phyloP scores from a whole-genome alignment of 2,888 invertebrate species.

The Noctua comes region DNA sequence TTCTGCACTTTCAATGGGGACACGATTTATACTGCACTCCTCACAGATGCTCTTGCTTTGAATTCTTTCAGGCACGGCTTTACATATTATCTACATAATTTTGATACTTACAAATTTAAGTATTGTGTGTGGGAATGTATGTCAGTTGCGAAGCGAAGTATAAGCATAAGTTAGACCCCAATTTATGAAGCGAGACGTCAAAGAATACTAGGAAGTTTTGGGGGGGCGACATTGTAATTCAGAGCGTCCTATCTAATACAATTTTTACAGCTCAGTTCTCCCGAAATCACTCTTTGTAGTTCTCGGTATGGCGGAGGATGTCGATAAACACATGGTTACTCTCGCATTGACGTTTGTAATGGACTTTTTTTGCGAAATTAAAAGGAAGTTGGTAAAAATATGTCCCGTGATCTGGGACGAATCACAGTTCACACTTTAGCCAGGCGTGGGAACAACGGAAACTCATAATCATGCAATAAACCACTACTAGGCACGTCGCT shows the following conservation, averaged over 20 bases:
- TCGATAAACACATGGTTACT: constrained; percentile 22
- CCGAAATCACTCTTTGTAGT: background rate
- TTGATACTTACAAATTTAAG: constrained; percentile 13
- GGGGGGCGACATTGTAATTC: background rate
- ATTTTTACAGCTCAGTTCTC: background rate
- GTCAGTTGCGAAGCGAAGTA: background rate
- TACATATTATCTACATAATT: constrained; percentile 11
- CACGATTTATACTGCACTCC: constrained; percentile 44
- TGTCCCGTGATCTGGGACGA: constrained; percentile 41
- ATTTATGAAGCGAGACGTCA: background rate
- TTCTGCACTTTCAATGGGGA: constrained; percentile 54
- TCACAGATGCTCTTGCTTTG: constrained; percentile 13
- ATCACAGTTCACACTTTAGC: constrained; percentile 50
- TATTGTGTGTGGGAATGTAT: constrained; percentile 7
- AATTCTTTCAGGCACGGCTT: constrained; percentile 21
- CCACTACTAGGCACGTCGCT: constrained; percentile 65
- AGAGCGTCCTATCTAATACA: background rate
- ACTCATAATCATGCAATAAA: constrained; percentile 74
- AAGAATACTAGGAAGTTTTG: background rate
- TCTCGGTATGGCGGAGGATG: background rate
- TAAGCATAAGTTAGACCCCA: background rate
- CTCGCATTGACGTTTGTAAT: constrained; percentile 19
- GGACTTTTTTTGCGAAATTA: constrained; percentile 17
- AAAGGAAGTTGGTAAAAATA: constrained; percentile 53
- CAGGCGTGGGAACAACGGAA: constrained; percentile 72